These are phyloP conservation scores for Gymnoscopelus microlampas DNA, from an alignment of 2,797 vertebrate species.

Conservation along the genomic window DNA sequence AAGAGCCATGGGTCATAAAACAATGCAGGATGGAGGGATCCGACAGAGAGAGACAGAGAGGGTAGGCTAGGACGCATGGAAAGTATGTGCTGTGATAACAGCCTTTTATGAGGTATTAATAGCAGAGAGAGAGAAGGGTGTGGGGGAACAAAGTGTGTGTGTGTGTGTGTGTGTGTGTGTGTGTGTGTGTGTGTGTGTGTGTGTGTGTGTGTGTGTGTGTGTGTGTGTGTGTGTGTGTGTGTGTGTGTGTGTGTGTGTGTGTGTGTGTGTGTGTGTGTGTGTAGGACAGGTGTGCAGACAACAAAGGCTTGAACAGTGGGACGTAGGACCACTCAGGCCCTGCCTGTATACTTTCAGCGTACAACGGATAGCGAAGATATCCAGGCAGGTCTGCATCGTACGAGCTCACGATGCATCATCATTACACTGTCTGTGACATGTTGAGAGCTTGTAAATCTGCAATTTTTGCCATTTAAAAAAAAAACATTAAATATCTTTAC, in stretches of 20 bases:
- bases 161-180: background rate
- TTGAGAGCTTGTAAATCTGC: no score
- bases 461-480: no score
- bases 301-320: no score
- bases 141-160: conserved; percentile 11
- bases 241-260: conserved; percentile 2
- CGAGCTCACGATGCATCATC: no score
- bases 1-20: conserved; percentile 8
- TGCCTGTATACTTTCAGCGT: no score
- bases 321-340: no score
- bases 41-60: conserved; percentile 12
- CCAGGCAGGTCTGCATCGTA: no score
- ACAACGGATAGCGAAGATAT: no score
- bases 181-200: conserved; percentile 9
- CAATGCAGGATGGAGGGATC: conserved; percentile 37
- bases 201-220: conserved; percentile 17
- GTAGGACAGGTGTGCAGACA: background rate
- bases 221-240: background rate
- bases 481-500: no score
- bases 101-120: conserved; percentile 74
- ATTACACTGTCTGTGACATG: no score
- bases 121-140: conserved; percentile 59
- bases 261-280: conserved; percentile 16
- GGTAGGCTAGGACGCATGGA: conserved; percentile 53
- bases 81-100: conserved; percentile 72